Evolutionary conservation across 2,797 vertebrate species (phyloP).

Genomic region (Enteromius radiatus): DNA sequence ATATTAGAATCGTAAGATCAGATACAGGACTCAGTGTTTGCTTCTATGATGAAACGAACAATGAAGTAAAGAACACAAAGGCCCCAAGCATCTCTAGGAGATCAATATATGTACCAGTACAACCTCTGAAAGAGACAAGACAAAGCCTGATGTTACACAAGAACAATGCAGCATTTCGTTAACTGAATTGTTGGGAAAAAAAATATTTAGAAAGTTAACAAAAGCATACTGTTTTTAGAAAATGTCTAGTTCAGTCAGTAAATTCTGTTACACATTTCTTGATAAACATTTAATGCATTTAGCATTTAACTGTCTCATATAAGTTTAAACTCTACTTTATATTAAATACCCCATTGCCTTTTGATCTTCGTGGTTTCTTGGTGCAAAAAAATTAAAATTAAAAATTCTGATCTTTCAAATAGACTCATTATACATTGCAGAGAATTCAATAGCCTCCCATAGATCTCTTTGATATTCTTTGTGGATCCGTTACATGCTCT

Average conservation of each 20-base stretch:
- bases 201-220: background rate
- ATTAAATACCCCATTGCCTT: background rate
- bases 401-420: background rate
- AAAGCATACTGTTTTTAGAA: background rate
- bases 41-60: conserved; percentile 11
- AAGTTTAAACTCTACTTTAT: background rate
- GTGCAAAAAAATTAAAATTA: background rate
- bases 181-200: background rate
- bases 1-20: background rate
- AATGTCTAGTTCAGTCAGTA: background rate
- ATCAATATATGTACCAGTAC: conserved; percentile 43
- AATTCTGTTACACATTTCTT: background rate
- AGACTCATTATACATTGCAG: background rate
- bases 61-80: conserved; percentile 7
- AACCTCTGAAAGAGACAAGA: conserved; percentile 31
- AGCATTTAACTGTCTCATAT: background rate
- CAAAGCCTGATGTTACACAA: conserved; percentile 1
- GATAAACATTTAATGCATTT: background rate
- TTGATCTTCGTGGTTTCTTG: background rate
- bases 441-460: conserved; percentile 12
- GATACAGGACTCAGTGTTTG: background rate
- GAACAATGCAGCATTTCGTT: background rate
- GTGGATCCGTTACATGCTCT: conserved; percentile 21
- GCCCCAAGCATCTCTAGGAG: conserved; percentile 5
- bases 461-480: conserved; percentile 25